Base-by-base conservation (phyloP, 2,888 invertebrate species). In the Lamellibrachia satsuma region DNA sequence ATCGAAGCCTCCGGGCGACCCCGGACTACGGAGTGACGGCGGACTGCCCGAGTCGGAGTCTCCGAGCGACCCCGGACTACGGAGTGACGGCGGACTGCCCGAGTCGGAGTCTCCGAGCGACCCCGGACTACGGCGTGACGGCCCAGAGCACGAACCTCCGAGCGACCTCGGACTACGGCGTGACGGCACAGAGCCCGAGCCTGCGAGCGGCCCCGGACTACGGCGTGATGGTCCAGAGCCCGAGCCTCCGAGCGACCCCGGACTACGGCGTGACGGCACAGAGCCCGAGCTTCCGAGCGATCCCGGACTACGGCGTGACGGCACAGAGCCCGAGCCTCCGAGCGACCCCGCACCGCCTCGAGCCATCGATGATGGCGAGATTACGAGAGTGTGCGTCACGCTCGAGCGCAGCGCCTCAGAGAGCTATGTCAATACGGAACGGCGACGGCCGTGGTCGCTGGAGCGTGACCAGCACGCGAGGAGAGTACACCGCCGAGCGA, bases 401-500 rank as follows among this genome's bases (percentile, higher is more conserved):
- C 22, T 22, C n/a, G 75, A 11, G 75, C 75, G 75, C 15, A 15
- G 75, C 75, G 75, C 75, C 75, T 75, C 75, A 3, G 75, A 75
- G 75, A 75, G 75, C 75, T 15, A 75, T 75, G 75, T 75, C 75
- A 75, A 75, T 75, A 75, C 75, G n/a, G 75, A 75, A 15, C 22
- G 39, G 39, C 39, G 11, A 75, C 15, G 75, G 75, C 75, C 75
- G 22, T 75, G 75, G 75, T 75, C 6, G 75, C 22, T 75, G 75
- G 75, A 75, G 75, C 75, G 75, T 75, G 75, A 75, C 75, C 15
- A 75, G n/a, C 75, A n/a, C 75, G 15, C 75, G 75, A 75, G 75
- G 22, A 75, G 22, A 11, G 22, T 11, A n/a, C 75, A 2, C 75
- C 75, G 15, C 75, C 75, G 75, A 22, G 75, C 75, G 75, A 75